A percentile compares a stretch with the other conserved stretches of the same genome.
phyloP scores from a whole-genome alignment of 1,140 invertebrate species.

The Glossosoma conforme region DNA sequence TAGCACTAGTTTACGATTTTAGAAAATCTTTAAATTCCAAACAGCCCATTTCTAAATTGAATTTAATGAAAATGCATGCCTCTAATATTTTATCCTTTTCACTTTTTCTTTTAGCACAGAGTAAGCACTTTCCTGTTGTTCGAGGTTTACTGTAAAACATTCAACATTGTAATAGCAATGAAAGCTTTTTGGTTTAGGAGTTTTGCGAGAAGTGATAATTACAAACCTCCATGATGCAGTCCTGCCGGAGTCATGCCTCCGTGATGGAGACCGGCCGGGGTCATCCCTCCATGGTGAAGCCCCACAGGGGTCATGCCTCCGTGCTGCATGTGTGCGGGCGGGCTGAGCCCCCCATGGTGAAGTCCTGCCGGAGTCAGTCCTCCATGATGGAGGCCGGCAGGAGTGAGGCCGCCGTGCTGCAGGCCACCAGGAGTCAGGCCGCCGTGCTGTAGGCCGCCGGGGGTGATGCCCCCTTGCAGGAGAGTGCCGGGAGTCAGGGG shows the following conservation, averaged over 20 bases:
- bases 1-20: no score
- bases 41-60: no score
- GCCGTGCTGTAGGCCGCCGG: conserved; percentile 32
- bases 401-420: conserved; percentile 48
- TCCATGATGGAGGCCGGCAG: conserved; percentile 38
- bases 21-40: no score
- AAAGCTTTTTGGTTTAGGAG: no score
- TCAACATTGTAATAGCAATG: no score
- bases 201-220: no score
- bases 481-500: conserved; percentile 43
- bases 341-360: conserved; percentile 36
- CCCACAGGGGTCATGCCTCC: conserved; percentile 40
- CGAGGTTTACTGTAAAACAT: no score
- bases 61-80: no score
- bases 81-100: no score
- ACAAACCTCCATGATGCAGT: conserved; percentile 36
- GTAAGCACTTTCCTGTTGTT: no score
- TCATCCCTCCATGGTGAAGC: conserved; percentile 41
- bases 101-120: no score
- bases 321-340: conserved; percentile 37
- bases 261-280: conserved; percentile 35
- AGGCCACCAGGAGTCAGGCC: conserved; percentile 35
- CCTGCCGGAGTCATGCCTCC: conserved; percentile 35
- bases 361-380: conserved; percentile 36
- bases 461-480: conserved; percentile 43